A percentile compares a stretch with the other conserved stretches of the same genome.
phyloP scores from a whole-genome alignment of 2,113 vertebrate species.

The human (Homo sapiens) region GRCh38 chr2:5447501-5448000 shows the following conservation, averaged over 20 bases:
- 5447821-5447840: background rate
- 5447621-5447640: rapidly evolving
- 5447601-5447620: background rate
- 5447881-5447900: rapidly evolving
- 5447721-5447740: background rate
- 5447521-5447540: background rate
- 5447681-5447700: rapidly evolving
- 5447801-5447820: background rate
- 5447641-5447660: rapidly evolving
- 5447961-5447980: rapidly evolving
- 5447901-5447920: background rate
- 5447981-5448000: background rate
- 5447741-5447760: background rate
- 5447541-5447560: background rate
- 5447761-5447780: too few species aligned
- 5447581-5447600: background rate
- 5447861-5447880: background rate
- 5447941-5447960: background rate
- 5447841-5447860: background rate
- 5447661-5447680: rapidly evolving
- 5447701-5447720: background rate
- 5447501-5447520: background rate
- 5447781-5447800: background rate
- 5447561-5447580: background rate
- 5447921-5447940: background rate